These are phyloP conservation scores for Carabus problematicus DNA, from an alignment of 2,888 invertebrate species.

Conservation along the genomic window DNA sequence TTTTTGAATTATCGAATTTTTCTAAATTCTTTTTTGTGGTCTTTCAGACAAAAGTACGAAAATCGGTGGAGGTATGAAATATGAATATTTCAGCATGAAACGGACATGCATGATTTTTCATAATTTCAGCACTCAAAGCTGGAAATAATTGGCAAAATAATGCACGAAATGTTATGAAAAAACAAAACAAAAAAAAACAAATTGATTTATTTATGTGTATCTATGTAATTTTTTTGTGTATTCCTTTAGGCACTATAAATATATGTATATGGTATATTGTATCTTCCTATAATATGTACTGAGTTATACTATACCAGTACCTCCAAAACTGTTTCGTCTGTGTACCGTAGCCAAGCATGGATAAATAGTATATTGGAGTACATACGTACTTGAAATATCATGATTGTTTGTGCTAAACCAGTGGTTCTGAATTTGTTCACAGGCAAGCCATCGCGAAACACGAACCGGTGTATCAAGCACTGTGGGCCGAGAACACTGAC, in stretches of 20 bases:
- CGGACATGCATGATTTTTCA: slow-evolving; percentile 2
- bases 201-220: too few relatives aligned
- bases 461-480: slow-evolving; percentile 85
- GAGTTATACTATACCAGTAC: slow-evolving; percentile 1
- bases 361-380: neutral
- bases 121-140: neutral
- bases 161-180: too few relatives aligned
- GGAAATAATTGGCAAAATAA: too few relatives aligned
- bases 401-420: neutral
- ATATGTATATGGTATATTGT: too few relatives aligned
- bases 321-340: neutral
- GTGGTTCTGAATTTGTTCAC: slow-evolving; percentile 47
- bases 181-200: too few relatives aligned
- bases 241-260: too few relatives aligned
- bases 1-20: neutral
- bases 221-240: too few relatives aligned
- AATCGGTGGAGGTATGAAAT: slow-evolving; percentile 75
- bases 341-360: neutral
- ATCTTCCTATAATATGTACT: neutral
- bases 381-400: neutral
- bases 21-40: slow-evolving; percentile 35
- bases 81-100: slow-evolving; percentile 35
- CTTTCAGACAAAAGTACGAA: slow-evolving; percentile 78
- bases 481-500: slow-evolving; percentile 84
- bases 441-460: slow-evolving; percentile 73